A percentile compares a stretch with the other conserved stretches of the same genome.
Conservation (phyloP, 30 jellyfish, hydroid and myxozoan species). For the Cassiopea andromeda region DNA sequence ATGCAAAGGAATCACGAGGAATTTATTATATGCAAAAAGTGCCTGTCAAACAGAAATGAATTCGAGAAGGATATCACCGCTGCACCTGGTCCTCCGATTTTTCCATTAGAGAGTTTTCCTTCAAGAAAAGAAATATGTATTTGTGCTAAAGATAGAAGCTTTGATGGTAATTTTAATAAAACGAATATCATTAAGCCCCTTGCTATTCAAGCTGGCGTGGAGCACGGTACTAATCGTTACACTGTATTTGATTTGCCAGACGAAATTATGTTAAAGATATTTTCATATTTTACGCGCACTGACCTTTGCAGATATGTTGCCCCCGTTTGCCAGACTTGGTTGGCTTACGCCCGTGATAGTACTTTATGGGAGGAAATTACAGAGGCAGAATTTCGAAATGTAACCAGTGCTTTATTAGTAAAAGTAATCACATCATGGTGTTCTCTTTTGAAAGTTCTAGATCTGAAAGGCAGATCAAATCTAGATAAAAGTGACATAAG, state of each 20-base stretch:
- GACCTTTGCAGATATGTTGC: conserved; percentile 87
- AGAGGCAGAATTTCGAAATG: conserved; percentile 74
- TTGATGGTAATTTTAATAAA: not conserved
- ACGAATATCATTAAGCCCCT: not conserved
- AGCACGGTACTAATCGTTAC: not conserved
- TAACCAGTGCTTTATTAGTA: conserved; percentile 56
- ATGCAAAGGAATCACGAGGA: not conserved
- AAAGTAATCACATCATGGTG: conserved; percentile 85
- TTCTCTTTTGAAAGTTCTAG: conserved; percentile 51
- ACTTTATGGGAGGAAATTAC: conserved; percentile 74
- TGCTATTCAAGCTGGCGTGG: not conserved
- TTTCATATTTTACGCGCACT: conserved; percentile 68
- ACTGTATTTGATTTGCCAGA: conserved; percentile 58
- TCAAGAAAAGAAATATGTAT: conserved; percentile 64
- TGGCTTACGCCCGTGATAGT: conserved; percentile 73
- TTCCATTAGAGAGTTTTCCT: not conserved
- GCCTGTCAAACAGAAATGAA: conserved; percentile 61
- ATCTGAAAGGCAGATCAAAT: conserved; percentile 66
- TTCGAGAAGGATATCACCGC: conserved; percentile 11
- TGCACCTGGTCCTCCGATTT: too few species aligned
- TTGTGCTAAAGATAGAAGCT: not conserved
- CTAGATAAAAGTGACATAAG: conserved; percentile 37
- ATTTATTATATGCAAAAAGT: conserved; percentile 46
- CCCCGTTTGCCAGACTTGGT: conserved; percentile 86
- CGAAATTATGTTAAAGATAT: conserved; percentile 73